Conservation (phyloP, 2,113 vertebrate species). For the Eurystomus gularis region DNA sequence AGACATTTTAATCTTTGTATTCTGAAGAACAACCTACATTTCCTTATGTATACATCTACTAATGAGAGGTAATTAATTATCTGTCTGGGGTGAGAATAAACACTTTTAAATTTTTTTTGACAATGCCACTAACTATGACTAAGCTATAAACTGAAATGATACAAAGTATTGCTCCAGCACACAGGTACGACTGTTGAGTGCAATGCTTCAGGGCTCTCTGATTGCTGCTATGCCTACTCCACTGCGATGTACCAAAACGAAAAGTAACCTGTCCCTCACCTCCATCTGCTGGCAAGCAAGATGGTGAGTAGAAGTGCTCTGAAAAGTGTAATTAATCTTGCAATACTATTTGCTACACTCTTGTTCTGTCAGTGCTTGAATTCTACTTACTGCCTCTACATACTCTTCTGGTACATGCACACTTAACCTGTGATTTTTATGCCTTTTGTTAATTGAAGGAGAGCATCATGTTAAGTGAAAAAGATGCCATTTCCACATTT, state of each 20-base stretch:
- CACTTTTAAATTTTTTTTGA: background rate
- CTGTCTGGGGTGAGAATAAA: fast-evolving
- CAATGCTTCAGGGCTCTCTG: background rate
- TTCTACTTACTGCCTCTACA: background rate
- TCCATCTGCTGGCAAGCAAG: background rate
- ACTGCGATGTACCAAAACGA: background rate
- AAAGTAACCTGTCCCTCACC: background rate
- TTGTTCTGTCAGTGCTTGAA: background rate
- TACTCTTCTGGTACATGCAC: background rate
- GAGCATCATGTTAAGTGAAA: background rate
- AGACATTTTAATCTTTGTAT: background rate
- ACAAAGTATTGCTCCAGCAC: background rate
- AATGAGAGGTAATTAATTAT: background rate
- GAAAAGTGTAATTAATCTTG: background rate
- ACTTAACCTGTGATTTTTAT: background rate
- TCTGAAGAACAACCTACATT: background rate
- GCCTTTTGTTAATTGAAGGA: background rate
- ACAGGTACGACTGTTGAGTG: fast-evolving
- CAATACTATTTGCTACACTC: background rate
- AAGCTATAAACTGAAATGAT: background rate
- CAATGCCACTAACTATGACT: background rate
- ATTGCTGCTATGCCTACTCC: background rate
- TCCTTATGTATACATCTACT: background rate
- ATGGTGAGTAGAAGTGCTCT: background rate
- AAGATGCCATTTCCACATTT: background rate